These are phyloP conservation scores for Eurytoma adleriae DNA, from an alignment of 2,888 invertebrate species.

Conservation along the genomic window DNA sequence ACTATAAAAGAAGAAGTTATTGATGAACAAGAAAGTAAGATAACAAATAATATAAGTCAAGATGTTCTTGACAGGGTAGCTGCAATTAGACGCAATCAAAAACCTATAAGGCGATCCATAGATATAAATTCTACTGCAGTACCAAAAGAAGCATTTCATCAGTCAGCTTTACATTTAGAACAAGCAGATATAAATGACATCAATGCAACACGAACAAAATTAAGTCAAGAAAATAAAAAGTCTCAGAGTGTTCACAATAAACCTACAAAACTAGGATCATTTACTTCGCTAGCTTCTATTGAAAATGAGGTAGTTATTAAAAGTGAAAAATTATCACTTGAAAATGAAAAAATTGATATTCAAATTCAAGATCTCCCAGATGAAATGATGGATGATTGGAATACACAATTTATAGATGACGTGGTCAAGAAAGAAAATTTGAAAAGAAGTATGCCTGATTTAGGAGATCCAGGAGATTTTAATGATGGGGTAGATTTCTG, in stretches of 20 bases:
- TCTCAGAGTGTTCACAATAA: conserved; percentile 17
- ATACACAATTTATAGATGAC: conserved; percentile 6
- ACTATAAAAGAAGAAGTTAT: conserved; percentile 47
- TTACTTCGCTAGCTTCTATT: conserved; percentile 30
- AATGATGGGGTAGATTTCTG: conserved; percentile 5
- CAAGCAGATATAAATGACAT: conserved; percentile 34
- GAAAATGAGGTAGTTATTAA: conserved; percentile 22
- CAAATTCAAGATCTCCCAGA: conserved; percentile 25
- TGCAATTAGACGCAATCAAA: conserved; percentile 53
- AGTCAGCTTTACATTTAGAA: conserved; percentile 55
- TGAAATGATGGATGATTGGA: conserved; percentile 51
- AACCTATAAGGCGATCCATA: conserved; percentile 38
- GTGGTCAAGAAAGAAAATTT: neutral
- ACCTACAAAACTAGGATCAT: conserved; percentile 21
- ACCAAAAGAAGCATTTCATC: conserved; percentile 56
- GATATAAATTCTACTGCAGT: conserved; percentile 48
- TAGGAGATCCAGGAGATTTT: neutral
- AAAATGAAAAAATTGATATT: conserved; percentile 15
- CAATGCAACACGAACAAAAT: neutral
- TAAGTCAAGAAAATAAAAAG: conserved; percentile 32
- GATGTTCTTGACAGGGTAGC: conserved; percentile 53
- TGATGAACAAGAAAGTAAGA: conserved; percentile 10
- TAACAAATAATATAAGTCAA: conserved; percentile 29
- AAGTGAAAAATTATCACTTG: conserved; percentile 10
- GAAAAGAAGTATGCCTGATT: neutral